Evolutionary conservation across 2,888 invertebrate genomes (phyloP).

Genomic region (Cephus nigrinus): DNA sequence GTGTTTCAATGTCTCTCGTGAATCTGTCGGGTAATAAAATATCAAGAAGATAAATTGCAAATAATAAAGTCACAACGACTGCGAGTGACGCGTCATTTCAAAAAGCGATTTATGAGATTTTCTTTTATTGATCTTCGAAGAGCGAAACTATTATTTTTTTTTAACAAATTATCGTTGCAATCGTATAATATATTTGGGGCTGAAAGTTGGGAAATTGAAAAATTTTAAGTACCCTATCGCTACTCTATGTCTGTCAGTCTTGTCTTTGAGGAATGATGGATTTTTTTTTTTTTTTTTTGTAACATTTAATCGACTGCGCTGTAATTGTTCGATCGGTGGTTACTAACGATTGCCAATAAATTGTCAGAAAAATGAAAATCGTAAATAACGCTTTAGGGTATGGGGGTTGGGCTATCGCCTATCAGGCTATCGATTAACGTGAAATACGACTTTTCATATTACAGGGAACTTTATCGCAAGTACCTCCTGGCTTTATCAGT

Average conservation of each 20-base stretch:
- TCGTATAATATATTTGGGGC: background rate
- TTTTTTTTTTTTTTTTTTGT: background rate
- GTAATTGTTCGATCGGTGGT: background rate
- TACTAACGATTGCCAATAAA: background rate
- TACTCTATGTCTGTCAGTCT: background rate
- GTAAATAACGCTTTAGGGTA: conserved; percentile 15
- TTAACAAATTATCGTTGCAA: background rate
- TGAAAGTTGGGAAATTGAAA: background rate
- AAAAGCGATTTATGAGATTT: background rate
- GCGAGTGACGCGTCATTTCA: background rate
- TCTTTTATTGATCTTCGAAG: background rate
- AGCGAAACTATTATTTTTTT: background rate
- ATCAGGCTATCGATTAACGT: conserved; percentile 32
- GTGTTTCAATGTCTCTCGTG: background rate
- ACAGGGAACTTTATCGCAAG: conserved; percentile 3
- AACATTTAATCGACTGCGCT: too few species aligned
- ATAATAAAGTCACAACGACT: background rate
- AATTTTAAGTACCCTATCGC: background rate
- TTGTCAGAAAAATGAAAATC: conserved; percentile 10
- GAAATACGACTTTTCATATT: conserved; percentile 33
- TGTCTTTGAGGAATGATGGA: background rate
- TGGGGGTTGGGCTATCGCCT: background rate
- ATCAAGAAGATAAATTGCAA: conserved; percentile 1
- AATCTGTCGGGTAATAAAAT: conserved; percentile 2
- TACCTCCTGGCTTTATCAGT: background rate